Base-by-base conservation (phyloP, 1,140 invertebrate genomes). In the Trypoxylus dichotomus region DNA sequence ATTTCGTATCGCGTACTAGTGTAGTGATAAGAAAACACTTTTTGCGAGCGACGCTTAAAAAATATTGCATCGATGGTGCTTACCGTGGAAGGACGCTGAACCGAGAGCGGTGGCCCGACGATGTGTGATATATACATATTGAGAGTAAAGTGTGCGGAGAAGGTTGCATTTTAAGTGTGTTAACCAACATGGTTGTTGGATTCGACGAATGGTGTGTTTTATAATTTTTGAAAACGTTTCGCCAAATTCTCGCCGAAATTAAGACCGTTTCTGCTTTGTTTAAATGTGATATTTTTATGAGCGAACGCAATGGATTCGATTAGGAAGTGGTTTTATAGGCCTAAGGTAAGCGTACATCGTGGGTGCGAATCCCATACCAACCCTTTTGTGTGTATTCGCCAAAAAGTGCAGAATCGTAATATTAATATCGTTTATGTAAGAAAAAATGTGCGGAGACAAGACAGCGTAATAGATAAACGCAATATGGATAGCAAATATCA, bases 251-350 rank as follows among this genome's bases (percentile, higher is more conserved):
- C 25, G 19, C 21, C 10, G 19, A 25, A 25, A 27, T 63, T 7
- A 27, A 24, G 19, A 63, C 6, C 60, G 21, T 63, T 63, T 3
- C 24, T 5, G 60, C 13, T 6, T 47, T 47, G 43, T 63, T 63
- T 63, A 63, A 63, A 63, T 63, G 60, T 63, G 60, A 63, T 63
- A 63, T 63, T 63, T 63, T 63, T 1, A 47, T 47, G 43, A 47
- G 24, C 19, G n/a, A 21, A 27, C 19, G 21, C 21, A 13, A 96
- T 96, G 95, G 94, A 96, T 89, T 96, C 94, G 81, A 90, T 96
- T 83, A 90, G 95, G 89, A 96, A 94, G 90, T 96, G 94, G 94
- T 93, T 96, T 85, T 96, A 95, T 88, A 95, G 93, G 89, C 95
- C 95, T 82, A 95, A 95, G 93, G 95, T 96, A 89, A 89, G 80